Base-by-base conservation (phyloP, 2,888 invertebrate species). In the Tethea ocularis region DNA sequence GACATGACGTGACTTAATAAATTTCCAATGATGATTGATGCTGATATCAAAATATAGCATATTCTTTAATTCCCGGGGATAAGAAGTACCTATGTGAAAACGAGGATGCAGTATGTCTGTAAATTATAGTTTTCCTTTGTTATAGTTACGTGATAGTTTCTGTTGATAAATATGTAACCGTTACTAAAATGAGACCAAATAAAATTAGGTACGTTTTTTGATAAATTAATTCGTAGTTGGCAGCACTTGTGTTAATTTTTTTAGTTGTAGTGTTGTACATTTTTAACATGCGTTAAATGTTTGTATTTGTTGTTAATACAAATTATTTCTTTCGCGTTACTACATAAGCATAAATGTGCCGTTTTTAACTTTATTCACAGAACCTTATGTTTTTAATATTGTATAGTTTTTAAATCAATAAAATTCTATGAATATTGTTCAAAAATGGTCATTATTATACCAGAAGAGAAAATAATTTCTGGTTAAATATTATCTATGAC, bases 151-250 rank as follows among this genome's bases (percentile, higher is more conserved):
- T 72, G 66, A 73, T 71, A 68, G 72, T 79, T 82, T 85, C 75
- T 80, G 84, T 87, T 86, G 60, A 79, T 41, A 41, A 73, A 70
- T 78, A 79, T 82, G 75, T 83, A 84, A 86, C 88, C 88, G 87
- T 90, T 91, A 90, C 88, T 91, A 91, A 88, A 89, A 89, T 83
- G 90, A 92, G 92, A 92, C 92, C 91, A 92, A 93, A 93, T 93
- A 93, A 91, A 87, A 83, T 87, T 91, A 92, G 91, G 87, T 90
- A 88, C 77, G 83, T 87, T 89, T 87, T 74, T 75, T 74, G 75
- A 68, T 68, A 64, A 60, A 72, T 80, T 75, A 78, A 80, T 80
- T 83, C 74, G 77, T 86, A 86, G 85, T 83, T 83, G 81, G 80
- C 80, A 79, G 84, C 78, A 79, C 76, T 69, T 86, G 75, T 80